Evolutionary conservation across 1,140 invertebrate genomes (phyloP).

Genomic region (Chironomus striatipennis): DNA sequence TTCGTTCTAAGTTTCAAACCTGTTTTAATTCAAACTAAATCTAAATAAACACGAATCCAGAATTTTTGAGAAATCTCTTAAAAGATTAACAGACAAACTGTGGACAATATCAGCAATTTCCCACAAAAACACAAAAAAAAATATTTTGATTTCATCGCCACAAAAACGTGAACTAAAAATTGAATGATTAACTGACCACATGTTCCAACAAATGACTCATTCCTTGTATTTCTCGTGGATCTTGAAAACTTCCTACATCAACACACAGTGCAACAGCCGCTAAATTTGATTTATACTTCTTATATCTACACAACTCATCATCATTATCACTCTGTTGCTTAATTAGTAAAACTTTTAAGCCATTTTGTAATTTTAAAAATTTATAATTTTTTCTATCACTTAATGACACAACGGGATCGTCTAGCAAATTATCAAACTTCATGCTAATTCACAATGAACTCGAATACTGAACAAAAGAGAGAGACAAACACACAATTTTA

Average conservation of each 20-base stretch:
- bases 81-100: no score
- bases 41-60: no score
- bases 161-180: not conserved
- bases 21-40: no score
- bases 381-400: constrained; percentile 23
- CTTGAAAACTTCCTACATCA: constrained; percentile 36
- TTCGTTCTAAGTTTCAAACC: no score
- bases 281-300: not conserved
- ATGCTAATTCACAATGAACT: constrained; percentile 2
- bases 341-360: constrained; percentile 17
- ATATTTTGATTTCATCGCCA: not conserved
- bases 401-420: not conserved
- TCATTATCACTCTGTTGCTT: not conserved
- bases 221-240: constrained; percentile 61
- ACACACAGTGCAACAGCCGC: constrained; percentile 1
- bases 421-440: not conserved
- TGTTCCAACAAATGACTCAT: constrained; percentile 88
- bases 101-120: not conserved
- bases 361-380: constrained; percentile 16
- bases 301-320: not conserved
- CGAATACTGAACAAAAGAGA: constrained; percentile 1
- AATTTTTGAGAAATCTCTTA: no score
- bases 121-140: no score
- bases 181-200: constrained; percentile 47
- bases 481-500: not conserved